phyloP scores from a whole-genome alignment of 2,797 vertebrate genomes.

The Leuciscus waleckii region DNA sequence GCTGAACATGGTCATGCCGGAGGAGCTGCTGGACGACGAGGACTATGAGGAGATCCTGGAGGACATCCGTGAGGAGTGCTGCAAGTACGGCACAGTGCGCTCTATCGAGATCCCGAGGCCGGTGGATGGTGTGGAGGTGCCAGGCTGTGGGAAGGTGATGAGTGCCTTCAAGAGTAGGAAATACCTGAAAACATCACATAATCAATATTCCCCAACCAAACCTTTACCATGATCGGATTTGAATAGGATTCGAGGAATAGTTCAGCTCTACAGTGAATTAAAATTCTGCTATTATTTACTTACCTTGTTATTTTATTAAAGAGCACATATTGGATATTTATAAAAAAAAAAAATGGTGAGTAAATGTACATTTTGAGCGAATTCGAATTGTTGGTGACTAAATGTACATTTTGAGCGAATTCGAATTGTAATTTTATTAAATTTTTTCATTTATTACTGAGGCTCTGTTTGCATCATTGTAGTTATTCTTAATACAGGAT shows the following conservation, averaged over 20 bases:
- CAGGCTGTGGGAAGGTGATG: constrained; percentile 81
- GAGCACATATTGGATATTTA: too few species aligned
- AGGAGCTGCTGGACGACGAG: constrained; percentile 81
- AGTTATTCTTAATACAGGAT: background rate
- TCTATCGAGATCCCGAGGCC: constrained; percentile 82
- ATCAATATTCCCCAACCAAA: constrained; percentile 63
- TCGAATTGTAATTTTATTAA: too few species aligned
- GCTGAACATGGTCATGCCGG: constrained; percentile 83
- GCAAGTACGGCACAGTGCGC: constrained; percentile 79
- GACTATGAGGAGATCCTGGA: constrained; percentile 85
- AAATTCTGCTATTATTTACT: too few species aligned
- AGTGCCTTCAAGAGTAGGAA: background rate
- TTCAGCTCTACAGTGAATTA: too few species aligned
- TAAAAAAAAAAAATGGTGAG: too few species aligned
- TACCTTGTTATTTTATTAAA: too few species aligned
- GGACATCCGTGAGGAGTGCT: constrained; percentile 81
- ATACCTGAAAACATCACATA: background rate
- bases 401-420: too few species aligned
- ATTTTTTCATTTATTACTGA: background rate
- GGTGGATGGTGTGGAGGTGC: constrained; percentile 77
- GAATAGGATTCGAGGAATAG: too few species aligned
- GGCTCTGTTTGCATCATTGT: too few species aligned
- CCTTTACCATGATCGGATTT: constrained; percentile 70
- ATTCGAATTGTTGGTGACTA: too few species aligned
- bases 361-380: too few species aligned